Base-by-base conservation (phyloP, 2,888 invertebrate species). In the Stramonita haemastoma region DNA sequence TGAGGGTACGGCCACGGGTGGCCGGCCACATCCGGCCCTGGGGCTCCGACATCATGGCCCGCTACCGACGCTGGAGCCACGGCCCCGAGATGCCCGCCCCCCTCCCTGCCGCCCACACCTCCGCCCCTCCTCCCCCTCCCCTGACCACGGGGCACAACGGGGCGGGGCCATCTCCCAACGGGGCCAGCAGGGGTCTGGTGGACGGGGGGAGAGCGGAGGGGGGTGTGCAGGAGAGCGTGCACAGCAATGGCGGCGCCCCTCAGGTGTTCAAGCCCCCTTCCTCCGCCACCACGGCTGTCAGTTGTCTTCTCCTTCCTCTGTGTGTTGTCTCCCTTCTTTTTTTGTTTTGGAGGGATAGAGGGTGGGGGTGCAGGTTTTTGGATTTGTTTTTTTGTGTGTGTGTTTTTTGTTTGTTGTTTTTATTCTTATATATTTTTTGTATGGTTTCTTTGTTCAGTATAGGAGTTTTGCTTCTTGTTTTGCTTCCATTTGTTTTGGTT, bases 1-100 rank as follows among this genome's bases (percentile, higher is more conserved):
- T 92, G 34, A 89, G 92, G 73, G 83, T 93, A 15, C 91, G 92
- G 56, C 93, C 93, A 13, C 90, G 90, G 36, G 88, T 93, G 36
- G 81, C 81, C 22, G 56, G 88, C n/a, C 46, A 87, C 56, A 34
- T 85, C 66, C 66, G 86, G 66, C 70, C 89, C 22, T 77, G 57
- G 32, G 77, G 77, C 0, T 60, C 86, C 6, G 86, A 66, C 86
- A 86, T 86, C 34, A 86, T 86, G 86, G 86, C 86, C 22, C 60
- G 60, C 22, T 86, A 86, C 86, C 60, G 87, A 4, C 87, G 79
- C 5, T 81, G 79, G 87, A 77, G 87, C 46, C 87, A 79, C 29
- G 79, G 79, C 8, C 34, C 17, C 22, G 29, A 56, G 19, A 36
- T 56, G 70, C 11, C 46, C 29, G 57, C 79, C 79, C 6, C 57